Base-by-base conservation (phyloP, 1,140 invertebrate species). In the Subanguina moxae region DNA sequence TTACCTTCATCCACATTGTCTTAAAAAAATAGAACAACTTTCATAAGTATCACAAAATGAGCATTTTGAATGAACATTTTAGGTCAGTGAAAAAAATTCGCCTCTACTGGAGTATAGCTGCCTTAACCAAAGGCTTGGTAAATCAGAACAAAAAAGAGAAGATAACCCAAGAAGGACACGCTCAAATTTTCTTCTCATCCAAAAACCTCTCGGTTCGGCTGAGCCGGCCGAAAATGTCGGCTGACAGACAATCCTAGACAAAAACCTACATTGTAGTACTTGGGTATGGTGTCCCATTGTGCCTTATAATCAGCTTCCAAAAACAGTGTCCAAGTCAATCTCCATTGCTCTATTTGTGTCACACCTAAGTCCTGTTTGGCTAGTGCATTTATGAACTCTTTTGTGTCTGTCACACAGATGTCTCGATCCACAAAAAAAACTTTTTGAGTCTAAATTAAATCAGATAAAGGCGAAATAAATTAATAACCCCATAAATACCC, bases 241-340 rank as follows among this genome's bases (percentile, higher is more conserved):
- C n/a, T n/a, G n/a, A n/a, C n/a, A n/a, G n/a, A n/a, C n/a, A n/a
- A n/a, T n/a, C n/a, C n/a, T n/a, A n/a, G n/a, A 45, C 43, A 45
- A 45, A n/a, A 45, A 45, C 43, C n/a, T 45, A 45, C 43, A n/a
- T 45, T 45, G 43, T 45, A 45, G n/a, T 45, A n/a, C n/a, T n/a
- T n/a, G n/a, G 43, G 43, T 13, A 45, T 45, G n/a, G 11, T 11
- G n/a, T 45, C n/a, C 43, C 43, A 45, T 45, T 13, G 43, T n/a
- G 11, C 43, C 11, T 13, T 13, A 45, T 45, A n/a, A 45, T 45
- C 43, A 45, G 43, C 11, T n/a, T 45, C 11, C 11, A 45, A n/a
- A n/a, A 11, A n/a, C 43, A 45, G 43, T n/a, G 43, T 45, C 43
- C 43, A 45, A n/a, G 43, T 45, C n/a, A 45, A n/a, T 45, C n/a